Conservation (phyloP, 2,113 vertebrate species). For the Eidolon helvum region DNA sequence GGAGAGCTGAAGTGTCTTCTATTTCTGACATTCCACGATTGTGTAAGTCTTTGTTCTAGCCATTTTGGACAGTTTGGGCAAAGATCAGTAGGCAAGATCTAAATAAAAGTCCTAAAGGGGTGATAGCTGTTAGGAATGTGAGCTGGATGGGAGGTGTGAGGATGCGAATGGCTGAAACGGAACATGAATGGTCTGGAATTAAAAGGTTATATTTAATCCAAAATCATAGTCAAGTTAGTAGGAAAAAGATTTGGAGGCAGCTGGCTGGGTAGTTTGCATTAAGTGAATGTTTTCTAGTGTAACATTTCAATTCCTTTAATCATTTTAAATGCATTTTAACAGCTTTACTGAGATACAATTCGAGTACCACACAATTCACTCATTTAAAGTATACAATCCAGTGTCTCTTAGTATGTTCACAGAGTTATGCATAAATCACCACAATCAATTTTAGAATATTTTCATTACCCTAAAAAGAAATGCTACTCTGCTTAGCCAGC, state of each 20-base stretch:
- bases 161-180: not conserved
- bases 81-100: not conserved
- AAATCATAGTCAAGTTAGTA: not conserved
- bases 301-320: not conserved
- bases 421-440: not conserved
- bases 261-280: not conserved
- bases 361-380: not conserved
- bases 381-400: not conserved
- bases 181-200: not conserved
- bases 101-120: not conserved
- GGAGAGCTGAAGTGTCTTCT: not conserved
- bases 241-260: not conserved
- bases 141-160: not conserved
- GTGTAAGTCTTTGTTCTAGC: not conserved
- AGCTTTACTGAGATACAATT: not conserved
- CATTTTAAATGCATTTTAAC: not conserved
- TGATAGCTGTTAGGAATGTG: not conserved
- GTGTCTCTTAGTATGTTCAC: not conserved
- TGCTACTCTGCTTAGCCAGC: not conserved
- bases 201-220: not conserved
- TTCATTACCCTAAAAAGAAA: not conserved
- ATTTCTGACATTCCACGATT: not conserved
- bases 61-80: not conserved
- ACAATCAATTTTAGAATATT: not conserved
- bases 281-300: not conserved